phyloP scores from a whole-genome alignment of 2,113 vertebrate genomes.

The Fulica atra region DNA sequence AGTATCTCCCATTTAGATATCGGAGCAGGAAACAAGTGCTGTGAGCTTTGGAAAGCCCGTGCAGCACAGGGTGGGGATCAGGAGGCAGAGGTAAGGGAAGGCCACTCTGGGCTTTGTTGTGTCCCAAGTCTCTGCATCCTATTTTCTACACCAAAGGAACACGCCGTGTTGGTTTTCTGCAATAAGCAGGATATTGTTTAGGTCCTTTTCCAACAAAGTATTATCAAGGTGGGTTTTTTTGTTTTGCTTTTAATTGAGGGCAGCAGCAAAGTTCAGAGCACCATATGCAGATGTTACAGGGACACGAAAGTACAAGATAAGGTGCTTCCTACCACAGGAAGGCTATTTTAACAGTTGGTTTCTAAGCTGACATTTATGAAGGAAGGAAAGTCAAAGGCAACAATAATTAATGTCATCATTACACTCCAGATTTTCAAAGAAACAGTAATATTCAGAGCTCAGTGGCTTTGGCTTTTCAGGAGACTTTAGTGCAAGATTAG shows the following conservation, averaged over 20 bases:
- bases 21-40: background rate
- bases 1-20: constrained; percentile 18
- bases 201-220: constrained; percentile 31
- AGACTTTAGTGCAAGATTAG: background rate
- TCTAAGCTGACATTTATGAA: constrained; percentile 48
- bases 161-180: constrained; percentile 14
- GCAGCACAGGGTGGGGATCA: background rate
- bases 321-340: constrained; percentile 72
- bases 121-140: background rate
- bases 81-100: constrained; percentile 48
- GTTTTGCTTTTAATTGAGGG: constrained; percentile 29
- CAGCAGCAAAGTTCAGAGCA: constrained; percentile 55
- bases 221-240: constrained; percentile 39
- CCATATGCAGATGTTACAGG: constrained; percentile 42
- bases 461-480: background rate
- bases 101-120: constrained; percentile 26
- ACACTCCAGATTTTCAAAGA: constrained; percentile 19
- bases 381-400: constrained; percentile 67
- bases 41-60: background rate
- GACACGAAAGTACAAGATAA: constrained; percentile 71
- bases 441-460: background rate
- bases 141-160: constrained; percentile 14
- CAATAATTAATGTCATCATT: constrained; percentile 55
- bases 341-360: constrained; percentile 41
- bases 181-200: constrained; percentile 55